Base-by-base conservation (phyloP, 2,888 invertebrate species). In the Subacronicta megacephala region DNA sequence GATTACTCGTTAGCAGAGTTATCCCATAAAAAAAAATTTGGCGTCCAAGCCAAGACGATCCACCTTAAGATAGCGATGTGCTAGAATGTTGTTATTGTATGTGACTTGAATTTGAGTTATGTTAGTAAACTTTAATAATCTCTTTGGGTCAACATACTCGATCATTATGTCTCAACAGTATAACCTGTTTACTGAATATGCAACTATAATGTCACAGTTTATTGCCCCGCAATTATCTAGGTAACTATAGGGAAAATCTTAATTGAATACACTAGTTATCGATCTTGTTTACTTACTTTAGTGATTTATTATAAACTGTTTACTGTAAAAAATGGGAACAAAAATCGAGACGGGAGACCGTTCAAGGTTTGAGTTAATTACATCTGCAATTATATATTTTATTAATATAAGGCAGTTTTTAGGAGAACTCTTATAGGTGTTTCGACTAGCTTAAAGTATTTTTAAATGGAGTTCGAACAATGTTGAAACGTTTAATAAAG, bases 211-310 rank as follows among this genome's bases (percentile, higher is more conserved):
- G 62, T 41, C 1, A 29, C 18, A 64, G 63, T 62, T 62, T 68
- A 64, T 54, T 68, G 69, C 55, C 55, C 69, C 37, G 33, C 17
- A 29, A 49, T 63, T 49, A 63, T 23, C 43, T 38, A 29, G 5
- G 20, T 68, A 62, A 53, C 35, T 40, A 7, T 3, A 43, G 17
- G 42, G 62, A 43, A 40, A 68, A 52, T 16, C 0, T 35, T 46
- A 43, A 46, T 43, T 23, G 7, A 36, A 12, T 41, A 16, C 35
- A 31, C 35, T 5, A 33, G 13, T n/a, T 44, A 49, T 36, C 33
- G 13, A 64, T 10, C 26, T 26, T 41, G 44, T 57, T 31, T 31
- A 59, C 33, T 3, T 40, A 29, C 3, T 13, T 16, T 26, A 33
- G 31, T 62, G 26, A 64, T 57, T 45, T 50, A 45, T 42, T 26